These are phyloP conservation scores for Lophotis ruficrista DNA, from an alignment of 2,113 vertebrate genomes.

Conservation along the genomic window DNA sequence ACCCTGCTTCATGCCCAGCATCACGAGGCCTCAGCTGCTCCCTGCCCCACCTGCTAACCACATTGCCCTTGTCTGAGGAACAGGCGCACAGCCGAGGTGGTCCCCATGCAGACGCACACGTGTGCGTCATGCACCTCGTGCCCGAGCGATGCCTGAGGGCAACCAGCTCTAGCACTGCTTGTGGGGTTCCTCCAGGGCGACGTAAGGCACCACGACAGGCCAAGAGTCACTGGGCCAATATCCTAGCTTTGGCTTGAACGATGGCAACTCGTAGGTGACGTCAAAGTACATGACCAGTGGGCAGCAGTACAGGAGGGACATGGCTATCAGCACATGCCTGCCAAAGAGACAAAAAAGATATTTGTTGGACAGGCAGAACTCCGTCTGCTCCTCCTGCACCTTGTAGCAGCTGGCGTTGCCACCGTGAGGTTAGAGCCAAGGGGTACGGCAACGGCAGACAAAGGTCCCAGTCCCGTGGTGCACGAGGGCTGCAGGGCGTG, in stretches of 20 bases:
- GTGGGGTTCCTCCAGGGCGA: slow-evolving; percentile 63
- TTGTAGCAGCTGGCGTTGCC: neutral
- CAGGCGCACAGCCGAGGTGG: neutral
- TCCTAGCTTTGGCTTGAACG: slow-evolving; percentile 78
- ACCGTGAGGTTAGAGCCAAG: neutral
- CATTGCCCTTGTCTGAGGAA: neutral
- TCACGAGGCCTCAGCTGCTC: neutral
- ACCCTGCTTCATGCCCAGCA: neutral
- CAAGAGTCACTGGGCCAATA: slow-evolving; percentile 90
- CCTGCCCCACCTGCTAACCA: neutral
- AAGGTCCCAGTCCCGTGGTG: neutral
- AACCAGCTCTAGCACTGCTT: slow-evolving; percentile 77
- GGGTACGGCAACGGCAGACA: neutral
- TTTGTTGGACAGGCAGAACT: neutral
- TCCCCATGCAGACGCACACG: neutral
- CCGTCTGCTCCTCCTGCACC: neutral
- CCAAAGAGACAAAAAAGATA: neutral
- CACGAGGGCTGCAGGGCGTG: fast-evolving
- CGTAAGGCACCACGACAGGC: slow-evolving; percentile 84
- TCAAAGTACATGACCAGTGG: slow-evolving; percentile 86
- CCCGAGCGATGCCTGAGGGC: neutral
- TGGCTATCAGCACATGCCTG: slow-evolving; percentile 92
- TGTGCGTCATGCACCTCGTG: fast-evolving
- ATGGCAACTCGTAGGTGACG: slow-evolving; percentile 80
- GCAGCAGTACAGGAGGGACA: slow-evolving; percentile 83